Evolutionary conservation across 1,140 invertebrate species (phyloP), one percentile per base, ranked within the genome.

Genomic region (Calosoma granatense): DNA sequence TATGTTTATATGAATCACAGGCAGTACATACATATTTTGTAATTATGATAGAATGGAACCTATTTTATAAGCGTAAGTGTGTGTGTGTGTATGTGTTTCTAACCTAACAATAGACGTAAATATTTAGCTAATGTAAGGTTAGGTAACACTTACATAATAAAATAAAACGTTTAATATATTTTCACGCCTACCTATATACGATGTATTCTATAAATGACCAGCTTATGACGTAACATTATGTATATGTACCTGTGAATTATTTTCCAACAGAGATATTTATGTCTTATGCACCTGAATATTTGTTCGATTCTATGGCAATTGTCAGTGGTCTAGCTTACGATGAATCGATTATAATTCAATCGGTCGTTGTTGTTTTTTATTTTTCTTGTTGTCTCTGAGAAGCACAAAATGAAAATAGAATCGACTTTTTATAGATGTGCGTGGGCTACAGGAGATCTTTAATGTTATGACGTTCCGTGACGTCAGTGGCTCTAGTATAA

Each of bases 51-150:
- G n/a, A n/a, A n/a, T n/a, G n/a, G n/a, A n/a, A n/a, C n/a, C n/a
- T n/a, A n/a, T n/a, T n/a, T n/a, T n/a, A n/a, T n/a, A n/a, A n/a
- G n/a, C n/a, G n/a, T n/a, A n/a, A n/a, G n/a, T n/a, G n/a, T n/a
- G n/a, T n/a, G n/a, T n/a, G n/a, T n/a, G n/a, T n/a, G n/a, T n/a
- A 36, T 36, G 9, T 47, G 41, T 47, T 12, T 17, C 17, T 47
- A 47, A 47, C 17, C 41, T 47, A 47, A 47, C 41, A 47, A 47
- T 47, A 17, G 15, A 47, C 41, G 9, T 11, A 47, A 47, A 47
- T 47, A 47, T 47, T 6, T 30, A 14, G 14, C 4, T 30, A 30
- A 30, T 30, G 14, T 30, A 6, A 30, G 26, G 17, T 47, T 47
- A 47, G 15, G 41, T 47, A 47, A 47, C 17, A 17, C 9, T 47